These are phyloP conservation scores for Caradrina kadenii DNA, from an alignment of 2,888 invertebrate species.

Conservation along the genomic window DNA sequence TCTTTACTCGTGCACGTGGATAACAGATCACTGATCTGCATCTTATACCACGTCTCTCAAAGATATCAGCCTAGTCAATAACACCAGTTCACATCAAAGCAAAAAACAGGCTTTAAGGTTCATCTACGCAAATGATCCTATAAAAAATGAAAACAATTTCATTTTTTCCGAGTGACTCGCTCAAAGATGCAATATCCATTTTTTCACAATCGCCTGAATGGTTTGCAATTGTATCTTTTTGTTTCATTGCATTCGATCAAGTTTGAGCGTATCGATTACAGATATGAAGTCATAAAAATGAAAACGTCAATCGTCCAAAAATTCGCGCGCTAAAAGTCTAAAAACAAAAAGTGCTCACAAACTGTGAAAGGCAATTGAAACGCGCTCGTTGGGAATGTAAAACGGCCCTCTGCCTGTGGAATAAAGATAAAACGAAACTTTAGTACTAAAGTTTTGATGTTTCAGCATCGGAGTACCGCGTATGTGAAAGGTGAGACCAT, in stretches of 20 bases:
- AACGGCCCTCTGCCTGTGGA: constrained; percentile 36
- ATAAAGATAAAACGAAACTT: constrained; percentile 60
- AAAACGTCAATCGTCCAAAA: constrained; percentile 47
- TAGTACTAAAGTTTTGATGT: constrained; percentile 49
- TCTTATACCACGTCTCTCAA: neutral
- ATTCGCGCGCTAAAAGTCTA: constrained; percentile 44
- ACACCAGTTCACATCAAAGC: constrained; percentile 7
- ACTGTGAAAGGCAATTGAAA: constrained; percentile 61
- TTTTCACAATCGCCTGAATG: neutral
- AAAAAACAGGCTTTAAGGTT: neutral
- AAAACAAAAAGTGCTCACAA: constrained; percentile 56
- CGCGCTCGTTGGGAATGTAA: constrained; percentile 56
- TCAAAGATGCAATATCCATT: constrained; percentile 16
- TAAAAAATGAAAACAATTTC: neutral
- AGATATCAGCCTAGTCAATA: neutral
- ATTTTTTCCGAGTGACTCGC: neutral
- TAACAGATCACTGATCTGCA: neutral
- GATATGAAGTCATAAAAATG: constrained; percentile 53
- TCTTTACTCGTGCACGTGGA: neutral
- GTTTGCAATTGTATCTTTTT: constrained; percentile 21
- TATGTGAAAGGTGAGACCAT: constrained; percentile 15
- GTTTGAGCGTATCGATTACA: constrained; percentile 38
- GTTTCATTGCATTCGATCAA: constrained; percentile 27
- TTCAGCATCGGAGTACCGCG: constrained; percentile 20
- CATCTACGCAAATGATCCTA: neutral